Percentiles rank a stretch among this genome's conserved stretches.
phyloP scores from a whole-genome alignment of 1,140 invertebrate genomes.

The Bactericera cockerelli region DNA sequence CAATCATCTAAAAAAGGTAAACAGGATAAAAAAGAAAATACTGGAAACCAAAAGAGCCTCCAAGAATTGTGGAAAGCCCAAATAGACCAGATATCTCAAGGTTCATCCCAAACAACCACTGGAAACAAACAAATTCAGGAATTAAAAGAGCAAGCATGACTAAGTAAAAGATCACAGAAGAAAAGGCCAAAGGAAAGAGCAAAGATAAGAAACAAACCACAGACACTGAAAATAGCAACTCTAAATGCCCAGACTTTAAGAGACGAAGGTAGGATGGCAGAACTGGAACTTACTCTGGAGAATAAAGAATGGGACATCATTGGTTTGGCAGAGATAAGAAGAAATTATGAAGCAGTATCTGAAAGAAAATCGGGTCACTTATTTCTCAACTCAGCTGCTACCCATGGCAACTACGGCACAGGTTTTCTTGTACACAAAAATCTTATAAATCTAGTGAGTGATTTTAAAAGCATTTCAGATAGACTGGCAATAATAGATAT shows the following conservation, averaged over 20 bases:
- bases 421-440: conserved; percentile 10
- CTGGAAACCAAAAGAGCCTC: no score
- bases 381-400: neutral
- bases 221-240: neutral
- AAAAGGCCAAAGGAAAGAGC: neutral
- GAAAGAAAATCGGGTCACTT: neutral
- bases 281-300: conserved; percentile 1
- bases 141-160: no score
- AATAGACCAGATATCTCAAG: no score
- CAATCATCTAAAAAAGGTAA: no score
- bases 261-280: neutral
- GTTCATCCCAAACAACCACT: no score
- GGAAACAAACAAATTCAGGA: no score
- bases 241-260: neutral
- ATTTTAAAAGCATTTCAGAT: neutral
- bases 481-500: neutral
- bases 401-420: neutral
- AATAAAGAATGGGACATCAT: neutral
- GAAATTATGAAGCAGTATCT: neutral
- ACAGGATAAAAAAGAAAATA: no score
- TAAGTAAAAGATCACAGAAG: no score
- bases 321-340: conserved; percentile 10
- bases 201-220: neutral
- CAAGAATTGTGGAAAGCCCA: no score
- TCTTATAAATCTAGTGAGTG: neutral